Conservation (phyloP, 2,888 invertebrate species). For the Glyphotaelius pellucidus region DNA sequence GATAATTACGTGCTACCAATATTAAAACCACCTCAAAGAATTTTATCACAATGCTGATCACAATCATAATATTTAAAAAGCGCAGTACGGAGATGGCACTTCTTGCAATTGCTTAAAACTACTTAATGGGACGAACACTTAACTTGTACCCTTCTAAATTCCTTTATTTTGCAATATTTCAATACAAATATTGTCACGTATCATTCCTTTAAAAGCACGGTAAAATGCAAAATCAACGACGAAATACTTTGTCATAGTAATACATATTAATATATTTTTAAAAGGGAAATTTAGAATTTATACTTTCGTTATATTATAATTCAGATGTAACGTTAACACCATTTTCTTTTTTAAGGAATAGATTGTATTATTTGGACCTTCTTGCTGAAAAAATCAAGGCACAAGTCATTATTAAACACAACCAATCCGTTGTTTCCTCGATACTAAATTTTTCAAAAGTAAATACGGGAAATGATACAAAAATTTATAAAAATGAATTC, state of each 20-base stretch:
- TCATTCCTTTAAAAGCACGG: slow-evolving; percentile 37
- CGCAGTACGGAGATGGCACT: slow-evolving; percentile 29
- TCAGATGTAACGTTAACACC: slow-evolving; percentile 9
- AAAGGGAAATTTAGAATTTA: background rate
- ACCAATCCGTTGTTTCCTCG: slow-evolving; percentile 21
- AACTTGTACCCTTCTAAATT: slow-evolving; percentile 23
- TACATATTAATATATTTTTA: background rate
- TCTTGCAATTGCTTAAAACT: slow-evolving; percentile 37
- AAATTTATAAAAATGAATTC: background rate
- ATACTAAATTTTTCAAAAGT: slow-evolving; percentile 9
- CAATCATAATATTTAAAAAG: slow-evolving; percentile 43
- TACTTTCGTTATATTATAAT: slow-evolving; percentile 17
- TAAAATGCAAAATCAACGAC: slow-evolving; percentile 20
- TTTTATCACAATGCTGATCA: slow-evolving; percentile 47
- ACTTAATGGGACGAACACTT: slow-evolving; percentile 38
- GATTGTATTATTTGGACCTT: slow-evolving; percentile 54
- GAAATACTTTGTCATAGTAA: slow-evolving; percentile 4
- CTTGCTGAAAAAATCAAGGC: slow-evolving; percentile 55
- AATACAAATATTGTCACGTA: slow-evolving; percentile 43
- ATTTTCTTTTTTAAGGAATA: slow-evolving; percentile 37
- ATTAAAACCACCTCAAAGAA: slow-evolving; percentile 6
- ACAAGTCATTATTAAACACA: slow-evolving; percentile 50
- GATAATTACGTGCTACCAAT: slow-evolving; percentile 5
- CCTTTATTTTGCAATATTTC: slow-evolving; percentile 38
- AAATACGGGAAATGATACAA: background rate